Conservation (phyloP, 2,113 vertebrate genomes). For the Istiophorus platypterus region DNA sequence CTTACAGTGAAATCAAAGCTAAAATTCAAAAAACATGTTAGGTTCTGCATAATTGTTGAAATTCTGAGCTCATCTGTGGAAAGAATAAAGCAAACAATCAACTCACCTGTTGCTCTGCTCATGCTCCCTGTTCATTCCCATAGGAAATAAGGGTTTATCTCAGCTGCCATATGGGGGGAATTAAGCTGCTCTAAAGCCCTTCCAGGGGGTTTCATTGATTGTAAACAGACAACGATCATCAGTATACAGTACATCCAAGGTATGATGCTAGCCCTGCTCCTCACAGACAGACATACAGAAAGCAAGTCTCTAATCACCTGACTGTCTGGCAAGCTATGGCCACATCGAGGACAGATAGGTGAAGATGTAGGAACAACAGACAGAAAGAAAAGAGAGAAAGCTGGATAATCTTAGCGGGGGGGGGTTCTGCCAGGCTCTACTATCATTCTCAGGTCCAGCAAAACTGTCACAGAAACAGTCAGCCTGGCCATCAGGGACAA, state of each 20-base stretch:
- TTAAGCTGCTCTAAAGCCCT: slow-evolving; percentile 60
- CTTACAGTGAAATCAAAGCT: not conserved
- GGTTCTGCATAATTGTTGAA: not conserved
- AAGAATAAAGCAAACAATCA: slow-evolving; percentile 14
- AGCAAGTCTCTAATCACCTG: slow-evolving; percentile 39
- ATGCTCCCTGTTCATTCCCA: not conserved
- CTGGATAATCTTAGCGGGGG: not conserved
- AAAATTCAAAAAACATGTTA: not conserved
- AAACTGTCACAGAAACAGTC: slow-evolving; percentile 15
- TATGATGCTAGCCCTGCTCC: slow-evolving; percentile 7
- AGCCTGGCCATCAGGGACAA: not conserved
- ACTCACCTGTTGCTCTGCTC: slow-evolving; percentile 65
- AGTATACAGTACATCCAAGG: not conserved
- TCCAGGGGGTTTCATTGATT: slow-evolving; percentile 39
- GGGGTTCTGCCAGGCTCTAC: not conserved
- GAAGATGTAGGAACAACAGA: not conserved
- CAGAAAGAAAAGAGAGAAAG: not conserved
- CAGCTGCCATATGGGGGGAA: slow-evolving; percentile 38
- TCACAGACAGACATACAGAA: slow-evolving; percentile 26
- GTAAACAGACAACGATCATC: slow-evolving; percentile 47
- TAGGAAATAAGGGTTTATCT: slow-evolving; percentile 46
- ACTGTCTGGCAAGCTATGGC: slow-evolving; percentile 9
- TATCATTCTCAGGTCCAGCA: not conserved
- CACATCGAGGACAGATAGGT: slow-evolving; percentile 10
- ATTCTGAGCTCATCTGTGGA: not conserved